A percentile compares a stretch with the other conserved stretches of the same genome.
phyloP scores from a whole-genome alignment of 1,140 invertebrate genomes.

The Drosophila aff. region DNA sequence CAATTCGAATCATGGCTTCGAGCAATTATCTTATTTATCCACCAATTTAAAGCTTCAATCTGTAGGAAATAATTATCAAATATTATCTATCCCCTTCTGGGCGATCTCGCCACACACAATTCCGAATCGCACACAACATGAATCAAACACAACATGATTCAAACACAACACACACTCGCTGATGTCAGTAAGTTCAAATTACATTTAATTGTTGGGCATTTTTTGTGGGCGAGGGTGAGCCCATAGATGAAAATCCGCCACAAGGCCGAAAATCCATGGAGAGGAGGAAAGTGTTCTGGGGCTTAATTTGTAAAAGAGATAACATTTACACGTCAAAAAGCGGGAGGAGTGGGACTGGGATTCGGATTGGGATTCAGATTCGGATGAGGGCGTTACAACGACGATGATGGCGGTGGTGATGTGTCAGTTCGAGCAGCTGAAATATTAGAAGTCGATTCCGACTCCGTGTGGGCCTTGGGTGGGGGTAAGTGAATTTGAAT shows the following conservation, averaged over 20 bases:
- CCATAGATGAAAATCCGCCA: slow-evolving; percentile 56
- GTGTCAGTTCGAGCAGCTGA: slow-evolving; percentile 48
- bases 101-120: slow-evolving; percentile 39
- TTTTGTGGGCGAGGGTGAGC: slow-evolving; percentile 30
- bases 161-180: slow-evolving; percentile 10
- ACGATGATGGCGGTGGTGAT: slow-evolving; percentile 30
- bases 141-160: neutral
- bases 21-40: slow-evolving; percentile 34
- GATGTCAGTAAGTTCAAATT: slow-evolving; percentile 71
- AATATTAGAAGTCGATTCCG: slow-evolving; percentile 63
- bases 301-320: slow-evolving; percentile 80
- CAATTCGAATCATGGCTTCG: slow-evolving; percentile 11
- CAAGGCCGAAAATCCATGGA: slow-evolving; percentile 39
- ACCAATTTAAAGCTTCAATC: slow-evolving; percentile 39
- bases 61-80: slow-evolving; percentile 39
- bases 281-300: slow-evolving; percentile 28
- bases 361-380: slow-evolving; percentile 5
- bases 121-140: slow-evolving; percentile 20
- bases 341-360: slow-evolving; percentile 6
- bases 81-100: slow-evolving; percentile 43
- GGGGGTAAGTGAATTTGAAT: slow-evolving; percentile 81
- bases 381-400: slow-evolving; percentile 45
- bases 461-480: neutral
- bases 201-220: slow-evolving; percentile 80
- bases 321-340: slow-evolving; percentile 81